Conservation (phyloP, 2,888 invertebrate genomes). For the Erebia palarica region DNA sequence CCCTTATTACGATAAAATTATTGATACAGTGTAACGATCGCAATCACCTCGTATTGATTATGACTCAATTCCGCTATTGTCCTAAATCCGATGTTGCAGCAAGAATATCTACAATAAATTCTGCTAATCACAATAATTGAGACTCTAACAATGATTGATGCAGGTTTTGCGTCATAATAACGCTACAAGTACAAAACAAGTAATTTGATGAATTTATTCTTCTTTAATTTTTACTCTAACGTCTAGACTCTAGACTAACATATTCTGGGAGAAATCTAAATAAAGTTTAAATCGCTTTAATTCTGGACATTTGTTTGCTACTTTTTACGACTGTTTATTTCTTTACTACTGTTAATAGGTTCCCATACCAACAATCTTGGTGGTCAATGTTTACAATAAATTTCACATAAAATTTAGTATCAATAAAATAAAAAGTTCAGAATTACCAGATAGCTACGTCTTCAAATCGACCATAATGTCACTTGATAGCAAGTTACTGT, state of each 20-base stretch:
- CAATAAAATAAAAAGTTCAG: slow-evolving; percentile 14
- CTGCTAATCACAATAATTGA: too few relatives aligned
- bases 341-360: background rate
- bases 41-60: too few relatives aligned
- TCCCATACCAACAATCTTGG: background rate
- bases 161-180: too few relatives aligned
- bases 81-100: too few relatives aligned
- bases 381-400: slow-evolving; percentile 19
- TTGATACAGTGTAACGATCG: too few relatives aligned
- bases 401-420: slow-evolving; percentile 15
- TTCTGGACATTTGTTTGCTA: background rate
- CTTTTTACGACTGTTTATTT: background rate
- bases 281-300: background rate
- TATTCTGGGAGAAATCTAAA: background rate
- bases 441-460: slow-evolving; percentile 3
- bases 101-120: too few relatives aligned
- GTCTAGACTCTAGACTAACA: background rate
- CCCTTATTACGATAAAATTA: background rate
- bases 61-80: too few relatives aligned
- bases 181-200: too few relatives aligned
- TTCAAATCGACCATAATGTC: slow-evolving; percentile 8
- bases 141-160: too few relatives aligned
- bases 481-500: slow-evolving; percentile 17
- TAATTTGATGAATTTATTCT: background rate
- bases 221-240: background rate